Conservation (phyloP, 2,888 invertebrate genomes). For the Eristalis tenax region DNA sequence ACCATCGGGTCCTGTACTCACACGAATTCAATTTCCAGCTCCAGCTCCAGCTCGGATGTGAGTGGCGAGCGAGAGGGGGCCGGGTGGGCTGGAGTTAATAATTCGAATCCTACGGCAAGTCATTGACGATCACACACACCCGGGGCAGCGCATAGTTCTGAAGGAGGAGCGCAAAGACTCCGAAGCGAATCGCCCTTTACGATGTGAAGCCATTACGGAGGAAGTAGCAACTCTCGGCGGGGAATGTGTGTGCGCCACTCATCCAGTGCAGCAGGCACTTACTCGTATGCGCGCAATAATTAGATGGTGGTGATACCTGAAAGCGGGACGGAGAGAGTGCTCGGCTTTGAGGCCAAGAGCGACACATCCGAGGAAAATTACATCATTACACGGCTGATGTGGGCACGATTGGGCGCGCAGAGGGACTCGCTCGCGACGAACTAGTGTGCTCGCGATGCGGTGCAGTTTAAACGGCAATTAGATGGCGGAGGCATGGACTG, state of each 20-base stretch:
- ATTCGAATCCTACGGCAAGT: constrained; percentile 44
- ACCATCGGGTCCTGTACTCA: constrained; percentile 2
- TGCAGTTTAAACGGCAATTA: constrained; percentile 59
- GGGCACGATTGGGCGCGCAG: constrained; percentile 42
- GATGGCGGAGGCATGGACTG: constrained; percentile 35
- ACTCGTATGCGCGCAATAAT: constrained; percentile 56
- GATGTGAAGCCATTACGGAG: constrained; percentile 46
- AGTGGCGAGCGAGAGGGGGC: too few species aligned
- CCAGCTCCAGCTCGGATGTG: neutral
- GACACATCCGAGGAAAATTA: constrained; percentile 62
- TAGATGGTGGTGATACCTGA: constrained; percentile 26
- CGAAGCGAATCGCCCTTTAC: constrained; percentile 39
- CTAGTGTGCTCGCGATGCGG: constrained; percentile 19
- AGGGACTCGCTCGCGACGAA: neutral
- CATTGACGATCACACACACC: too few species aligned
- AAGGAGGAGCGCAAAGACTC: neutral
- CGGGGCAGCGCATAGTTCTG: neutral
- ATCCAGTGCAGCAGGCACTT: constrained; percentile 47
- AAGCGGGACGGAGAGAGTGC: neutral
- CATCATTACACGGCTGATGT: constrained; percentile 66
- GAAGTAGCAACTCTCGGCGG: constrained; percentile 25
- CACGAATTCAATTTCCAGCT: constrained; percentile 66
- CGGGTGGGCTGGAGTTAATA: neutral
- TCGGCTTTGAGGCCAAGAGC: constrained; percentile 54
- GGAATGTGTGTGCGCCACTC: constrained; percentile 15